phyloP scores from a whole-genome alignment of 2,797 vertebrate species.

The Ctenopoma multispine region DNA sequence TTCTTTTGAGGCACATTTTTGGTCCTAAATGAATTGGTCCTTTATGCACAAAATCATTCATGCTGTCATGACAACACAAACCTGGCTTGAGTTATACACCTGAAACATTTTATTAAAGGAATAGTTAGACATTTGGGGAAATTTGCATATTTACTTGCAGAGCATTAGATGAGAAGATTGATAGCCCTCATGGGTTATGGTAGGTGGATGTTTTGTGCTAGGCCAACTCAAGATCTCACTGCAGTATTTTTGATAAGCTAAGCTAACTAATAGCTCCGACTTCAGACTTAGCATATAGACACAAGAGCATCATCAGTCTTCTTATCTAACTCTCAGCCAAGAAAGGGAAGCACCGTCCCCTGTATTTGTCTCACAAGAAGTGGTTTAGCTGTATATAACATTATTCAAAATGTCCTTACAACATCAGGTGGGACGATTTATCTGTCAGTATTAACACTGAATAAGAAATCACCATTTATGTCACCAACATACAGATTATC shows the following conservation, averaged over 20 bases:
- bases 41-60: background rate
- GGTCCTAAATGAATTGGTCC: background rate
- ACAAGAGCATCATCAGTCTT: background rate
- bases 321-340: background rate
- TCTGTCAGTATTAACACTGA: slow-evolving; percentile 21
- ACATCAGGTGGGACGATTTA: background rate
- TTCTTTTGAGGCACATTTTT: slow-evolving; percentile 7
- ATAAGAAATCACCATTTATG: background rate
- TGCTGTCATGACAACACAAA: slow-evolving; percentile 1
- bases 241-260: background rate
- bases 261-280: background rate
- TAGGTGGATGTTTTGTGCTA: background rate
- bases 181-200: no score
- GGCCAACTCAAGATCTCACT: background rate
- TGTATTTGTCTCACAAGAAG: background rate
- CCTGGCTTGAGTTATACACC: background rate
- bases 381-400: background rate
- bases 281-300: background rate
- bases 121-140: background rate
- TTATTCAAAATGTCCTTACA: background rate
- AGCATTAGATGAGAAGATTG: no score
- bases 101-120: background rate
- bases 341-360: no score
- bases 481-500: background rate
- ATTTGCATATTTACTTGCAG: no score